Evolutionary conservation across 2,113 vertebrate genomes (phyloP), one percentile per base, ranked within the genome.

Genomic region (Plestiodon gilberti): DNA sequence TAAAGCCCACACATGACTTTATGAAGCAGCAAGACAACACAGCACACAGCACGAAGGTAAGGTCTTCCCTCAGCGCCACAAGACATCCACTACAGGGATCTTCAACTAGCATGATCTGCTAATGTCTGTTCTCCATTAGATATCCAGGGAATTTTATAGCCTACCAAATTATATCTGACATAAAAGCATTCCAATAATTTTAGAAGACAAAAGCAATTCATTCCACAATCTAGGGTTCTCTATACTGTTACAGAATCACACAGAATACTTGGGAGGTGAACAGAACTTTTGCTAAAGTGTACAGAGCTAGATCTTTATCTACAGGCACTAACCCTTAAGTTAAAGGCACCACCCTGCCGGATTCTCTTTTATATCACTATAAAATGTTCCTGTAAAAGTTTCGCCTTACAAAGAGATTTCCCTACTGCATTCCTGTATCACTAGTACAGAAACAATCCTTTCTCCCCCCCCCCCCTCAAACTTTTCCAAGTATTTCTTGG

Each of bases 401-500:
- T 83, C 90, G 90, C 90, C 91, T 90, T 90, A 89, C 84, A 59
- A 48, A 80, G 82, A 89, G 78, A 30, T 15, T 85, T 82, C 91
- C 83, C 0, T 67, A 71, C 86, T 91, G 89, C 86, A 18, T 1
- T 17, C 30, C 79, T 81, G 81, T 73, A 90, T 40, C 13, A 83
- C 2, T 77, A 79, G 84, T 80, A 92, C 88, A 59, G 55, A 86
- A 88, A 88, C 71, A 84, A 14, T 82, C 87, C 69, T 73, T 20
- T 89, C 79, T 76, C 70, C n/a, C n/a, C n/a, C n/a, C n/a, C n/a
- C n/a, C n/a, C n/a, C 25, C 61, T 73, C 69, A 7, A 84, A 89
- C 81, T 78, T 85, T 86, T 85, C 89, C 90, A 84, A 91, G 4
- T 76, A 83, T 92, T 89, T 93, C 93, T 94, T 93, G 91, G 93